Conservation (phyloP, 2,888 invertebrate genomes). For the Chironomus riparius region DNA sequence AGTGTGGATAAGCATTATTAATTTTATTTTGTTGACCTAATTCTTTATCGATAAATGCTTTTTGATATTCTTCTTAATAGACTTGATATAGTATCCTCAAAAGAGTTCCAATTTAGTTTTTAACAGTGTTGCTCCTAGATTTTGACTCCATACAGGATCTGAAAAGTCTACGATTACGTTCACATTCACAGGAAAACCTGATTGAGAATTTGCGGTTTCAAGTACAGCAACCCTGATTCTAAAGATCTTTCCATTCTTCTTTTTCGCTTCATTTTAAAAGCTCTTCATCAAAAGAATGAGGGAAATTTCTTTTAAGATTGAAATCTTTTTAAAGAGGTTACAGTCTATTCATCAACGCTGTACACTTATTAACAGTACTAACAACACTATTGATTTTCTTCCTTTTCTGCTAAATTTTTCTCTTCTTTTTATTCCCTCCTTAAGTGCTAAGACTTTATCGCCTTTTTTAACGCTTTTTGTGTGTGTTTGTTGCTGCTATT, state of each 20-base stretch:
- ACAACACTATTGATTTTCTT: constrained; percentile 15
- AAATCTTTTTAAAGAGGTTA: constrained; percentile 1
- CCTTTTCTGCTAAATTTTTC: not conserved
- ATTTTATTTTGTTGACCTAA: no score
- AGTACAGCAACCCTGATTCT: no score
- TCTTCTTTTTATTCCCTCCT: not conserved
- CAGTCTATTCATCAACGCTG: constrained; percentile 11
- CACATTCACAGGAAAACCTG: no score
- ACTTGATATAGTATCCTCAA: not conserved
- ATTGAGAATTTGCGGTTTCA: no score
- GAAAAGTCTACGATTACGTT: no score
- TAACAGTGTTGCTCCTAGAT: no score
- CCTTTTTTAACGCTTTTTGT: not conserved
- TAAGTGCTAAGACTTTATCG: not conserved
- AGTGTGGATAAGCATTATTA: no score
- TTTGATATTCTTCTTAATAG: not conserved
- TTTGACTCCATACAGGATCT: no score
- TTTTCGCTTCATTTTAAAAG: not conserved
- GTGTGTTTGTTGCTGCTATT: not conserved
- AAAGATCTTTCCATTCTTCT: no score
- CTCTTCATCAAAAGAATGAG: not conserved
- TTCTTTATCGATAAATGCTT: not conserved
- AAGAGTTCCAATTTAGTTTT: not conserved
- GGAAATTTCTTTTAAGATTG: not conserved
- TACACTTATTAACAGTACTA: constrained; percentile 17